A percentile compares a stretch with the other conserved stretches of the same genome.
Conservation (phyloP, 2,888 invertebrate genomes). For the Monochamus alternatus region DNA sequence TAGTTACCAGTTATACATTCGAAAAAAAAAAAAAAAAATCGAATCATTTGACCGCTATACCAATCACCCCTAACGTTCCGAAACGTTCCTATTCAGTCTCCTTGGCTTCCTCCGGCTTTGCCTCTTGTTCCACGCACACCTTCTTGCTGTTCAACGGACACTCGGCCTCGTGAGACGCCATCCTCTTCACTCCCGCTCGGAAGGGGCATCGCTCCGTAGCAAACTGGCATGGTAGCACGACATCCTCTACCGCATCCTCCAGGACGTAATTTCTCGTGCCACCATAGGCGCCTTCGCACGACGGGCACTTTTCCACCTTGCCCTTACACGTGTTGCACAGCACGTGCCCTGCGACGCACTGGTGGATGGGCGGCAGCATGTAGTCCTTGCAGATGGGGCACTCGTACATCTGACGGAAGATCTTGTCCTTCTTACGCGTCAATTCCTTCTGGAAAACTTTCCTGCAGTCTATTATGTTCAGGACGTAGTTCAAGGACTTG, state of each 20-base stretch:
- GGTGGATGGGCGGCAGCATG: conserved; percentile 52
- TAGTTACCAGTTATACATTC: too few relatives aligned
- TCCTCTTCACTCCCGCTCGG: conserved; percentile 41
- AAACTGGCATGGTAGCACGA: conserved; percentile 44
- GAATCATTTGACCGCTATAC: too few relatives aligned
- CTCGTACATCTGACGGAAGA: conserved; percentile 44
- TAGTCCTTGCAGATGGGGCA: conserved; percentile 61
- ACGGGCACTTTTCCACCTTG: conserved; percentile 46
- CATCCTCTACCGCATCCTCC: conserved; percentile 42
- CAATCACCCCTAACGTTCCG: too few relatives aligned
- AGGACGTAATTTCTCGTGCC: conserved; percentile 44
- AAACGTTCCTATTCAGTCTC: neutral
- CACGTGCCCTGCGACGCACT: conserved; percentile 48
- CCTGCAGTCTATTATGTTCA: conserved; percentile 32
- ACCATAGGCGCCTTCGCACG: conserved; percentile 43
- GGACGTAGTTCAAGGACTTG: conserved; percentile 35
- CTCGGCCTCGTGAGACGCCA: conserved; percentile 41
- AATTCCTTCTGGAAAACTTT: conserved; percentile 21
- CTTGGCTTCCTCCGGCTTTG: neutral
- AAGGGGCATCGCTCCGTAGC: conserved; percentile 39
- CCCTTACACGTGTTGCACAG: conserved; percentile 45
- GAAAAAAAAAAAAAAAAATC: too few relatives aligned
- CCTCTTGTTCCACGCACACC: conserved; percentile 20
- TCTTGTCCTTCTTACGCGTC: conserved; percentile 32
- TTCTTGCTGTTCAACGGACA: conserved; percentile 45